Base-by-base conservation (phyloP, 2,797 vertebrate genomes). In the Aeoliscus strigatus region DNA sequence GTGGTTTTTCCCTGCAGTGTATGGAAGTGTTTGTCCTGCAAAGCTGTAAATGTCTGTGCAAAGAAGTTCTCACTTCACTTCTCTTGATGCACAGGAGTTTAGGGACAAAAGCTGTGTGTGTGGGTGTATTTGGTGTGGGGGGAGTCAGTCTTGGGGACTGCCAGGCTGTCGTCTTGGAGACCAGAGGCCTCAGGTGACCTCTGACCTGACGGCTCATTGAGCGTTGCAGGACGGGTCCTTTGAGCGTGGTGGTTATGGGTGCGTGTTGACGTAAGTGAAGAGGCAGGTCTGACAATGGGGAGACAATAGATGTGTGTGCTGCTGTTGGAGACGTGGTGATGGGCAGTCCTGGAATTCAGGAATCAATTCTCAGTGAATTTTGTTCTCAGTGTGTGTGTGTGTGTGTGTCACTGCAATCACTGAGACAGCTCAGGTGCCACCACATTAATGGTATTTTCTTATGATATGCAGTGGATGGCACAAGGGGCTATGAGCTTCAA, bases 101-200 rank as follows among this genome's bases (percentile, higher is more conserved):
- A 34, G 47, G 67, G 77, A 86, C 83, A 87, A 85, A 86, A 73
- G 75, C 59, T 28, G 62, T 38, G 48, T 49, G 24, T 39, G 37
- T 44, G n/a, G n/a, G n/a, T n/a, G n/a, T n/a, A n/a, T n/a, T n/a
- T n/a, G n/a, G 34, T 14, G 44, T 11, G 32, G 14, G 41, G 43
- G 47, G 8, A 25, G 34, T 32, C 68, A 50, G 61, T 74, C 40
- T 79, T 77, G 63, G 69, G 75, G 76, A 81, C 65, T 74, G 60
- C 68, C 59, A 60, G 70, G 37, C 77, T 69, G 86, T 88, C 56
- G 81, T 82, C 85, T 2, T 87, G 87, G 87, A 78, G 74, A 90
- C 88, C 73, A 61, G 87, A 80, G 86, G 84, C 82, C 84, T 67
- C 72, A 70, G 69, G 60, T 73, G 83, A 88, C 84, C 86, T 77